Base-by-base conservation (phyloP, 2,113 vertebrate genomes). In the Carassius carassius region DNA sequence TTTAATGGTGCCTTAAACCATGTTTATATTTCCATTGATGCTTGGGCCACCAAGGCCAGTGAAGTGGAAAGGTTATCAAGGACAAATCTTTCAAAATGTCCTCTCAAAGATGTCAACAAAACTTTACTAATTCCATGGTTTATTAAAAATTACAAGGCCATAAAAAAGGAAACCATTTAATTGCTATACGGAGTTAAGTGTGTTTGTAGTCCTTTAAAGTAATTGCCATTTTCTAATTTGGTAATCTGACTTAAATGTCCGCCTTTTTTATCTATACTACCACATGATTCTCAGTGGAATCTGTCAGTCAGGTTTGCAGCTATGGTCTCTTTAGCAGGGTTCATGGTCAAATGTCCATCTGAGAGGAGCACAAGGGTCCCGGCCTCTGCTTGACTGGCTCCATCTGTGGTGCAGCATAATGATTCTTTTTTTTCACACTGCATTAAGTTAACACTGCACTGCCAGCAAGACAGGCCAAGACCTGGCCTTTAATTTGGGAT, bases 371-470 rank as follows among this genome's bases (percentile, higher is more conserved):
- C 92, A 93, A 92, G 93, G 94, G 93, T 93, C 93, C 90, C n/a
- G n/a, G n/a, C n/a, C 91, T 90, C 91, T 94, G 94, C 94, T 93
- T 95, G 94, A 92, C 93, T 93, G 94, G 88, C 85, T 91, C 95
- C 95, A 95, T 96, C 95, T 96, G 95, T 94, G 93, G 91, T 85
- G 90, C 89, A 80, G 92, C 94, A 94, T 95, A 95, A 95, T 95
- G 94, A 95, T 94, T 41, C 29, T 29, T 41, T 93, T 93, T 95
- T 94, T 96, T 92, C 94, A 96, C 90, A 91, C 93, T 89, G 91
- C 94, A 95, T 96, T 96, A 95, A 94, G 92, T 95, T 94, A 95
- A 94, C 94, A 95, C 93, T 91, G 89, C 92, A 91, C 90, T 72
- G 92, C 82, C 93, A 94, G 93, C 90, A 62, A 88, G 90, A 89